Evolutionary conservation across 1,140 invertebrate species (phyloP).

Genomic region (Batillaria attramentaria): DNA sequence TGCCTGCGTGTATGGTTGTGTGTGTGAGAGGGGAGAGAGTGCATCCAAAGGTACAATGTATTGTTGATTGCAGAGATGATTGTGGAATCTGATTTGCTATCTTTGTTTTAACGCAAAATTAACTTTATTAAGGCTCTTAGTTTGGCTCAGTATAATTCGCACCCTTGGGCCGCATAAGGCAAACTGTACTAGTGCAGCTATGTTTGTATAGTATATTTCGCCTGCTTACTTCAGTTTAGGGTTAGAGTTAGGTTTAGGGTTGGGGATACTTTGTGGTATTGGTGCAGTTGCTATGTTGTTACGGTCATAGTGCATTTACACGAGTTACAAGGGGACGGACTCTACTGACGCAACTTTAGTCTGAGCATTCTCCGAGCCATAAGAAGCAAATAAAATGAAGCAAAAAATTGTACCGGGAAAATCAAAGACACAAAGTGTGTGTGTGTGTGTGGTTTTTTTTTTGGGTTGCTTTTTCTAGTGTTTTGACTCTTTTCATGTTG

Average conservation of each 20-base stretch:
- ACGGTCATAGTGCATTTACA: background rate
- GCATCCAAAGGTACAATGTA: background rate
- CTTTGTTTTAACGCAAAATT: background rate
- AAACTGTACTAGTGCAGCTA: background rate
- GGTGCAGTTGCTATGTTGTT: background rate
- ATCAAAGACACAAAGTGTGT: background rate
- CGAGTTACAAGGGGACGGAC: constrained; percentile 1
- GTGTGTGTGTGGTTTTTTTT: background rate
- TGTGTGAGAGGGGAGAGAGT: background rate
- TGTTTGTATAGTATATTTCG: background rate
- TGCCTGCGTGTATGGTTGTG: background rate
- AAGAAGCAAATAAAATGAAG: too few relatives aligned
- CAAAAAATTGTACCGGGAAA: too few relatives aligned
- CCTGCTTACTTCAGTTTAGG: background rate
- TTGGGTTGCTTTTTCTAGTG: background rate
- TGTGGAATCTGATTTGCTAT: background rate
- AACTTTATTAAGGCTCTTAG: background rate
- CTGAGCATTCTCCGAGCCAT: background rate
- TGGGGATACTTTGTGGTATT: too few relatives aligned
- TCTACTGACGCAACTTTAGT: background rate
- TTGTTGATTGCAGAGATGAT: background rate
- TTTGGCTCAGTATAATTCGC: background rate
- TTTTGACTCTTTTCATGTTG: background rate
- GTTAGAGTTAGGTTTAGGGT: too few relatives aligned
- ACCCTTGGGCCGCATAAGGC: too few relatives aligned